Conservation (phyloP, 2,797 vertebrate genomes). For the Eptatretus atami region DNA sequence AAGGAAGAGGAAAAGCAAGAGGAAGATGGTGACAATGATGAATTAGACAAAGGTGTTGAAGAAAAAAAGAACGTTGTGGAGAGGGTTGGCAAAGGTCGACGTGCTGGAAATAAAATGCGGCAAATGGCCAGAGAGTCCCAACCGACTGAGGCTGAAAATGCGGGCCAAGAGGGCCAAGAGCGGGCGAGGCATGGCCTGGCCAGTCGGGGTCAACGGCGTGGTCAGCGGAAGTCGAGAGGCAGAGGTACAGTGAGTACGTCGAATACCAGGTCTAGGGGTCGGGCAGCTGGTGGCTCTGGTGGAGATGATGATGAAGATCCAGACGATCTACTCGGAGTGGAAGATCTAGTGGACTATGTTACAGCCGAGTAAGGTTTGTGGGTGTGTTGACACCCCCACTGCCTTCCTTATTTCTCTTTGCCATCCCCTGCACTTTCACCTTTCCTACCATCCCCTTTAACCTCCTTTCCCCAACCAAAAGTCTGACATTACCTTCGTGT, state of each 20-base stretch:
- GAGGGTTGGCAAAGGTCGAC: not conserved
- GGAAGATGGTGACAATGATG: not conserved
- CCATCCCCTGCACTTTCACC: too few relatives aligned
- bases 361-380: not conserved
- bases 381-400: too few relatives aligned
- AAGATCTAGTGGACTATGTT: conserved; percentile 5
- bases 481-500: too few relatives aligned
- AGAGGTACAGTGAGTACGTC: not conserved
- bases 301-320: conserved; percentile 3
- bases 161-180: too few relatives aligned
- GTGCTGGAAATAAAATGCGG: not conserved
- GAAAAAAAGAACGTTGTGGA: not conserved
- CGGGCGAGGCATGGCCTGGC: too few relatives aligned
- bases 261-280: not conserved
- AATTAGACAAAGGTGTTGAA: not conserved
- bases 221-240: not conserved
- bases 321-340: not conserved
- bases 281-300: conserved; percentile 1
- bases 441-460: too few relatives aligned
- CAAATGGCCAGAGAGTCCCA: too few relatives aligned
- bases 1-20: not conserved
- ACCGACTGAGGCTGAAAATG: too few relatives aligned
- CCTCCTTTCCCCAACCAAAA: too few relatives aligned
- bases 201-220: too few relatives aligned
- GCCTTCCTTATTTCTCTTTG: too few relatives aligned